phyloP scores from a whole-genome alignment of 1,140 invertebrate genomes.

The Trachelipus rathkii region DNA sequence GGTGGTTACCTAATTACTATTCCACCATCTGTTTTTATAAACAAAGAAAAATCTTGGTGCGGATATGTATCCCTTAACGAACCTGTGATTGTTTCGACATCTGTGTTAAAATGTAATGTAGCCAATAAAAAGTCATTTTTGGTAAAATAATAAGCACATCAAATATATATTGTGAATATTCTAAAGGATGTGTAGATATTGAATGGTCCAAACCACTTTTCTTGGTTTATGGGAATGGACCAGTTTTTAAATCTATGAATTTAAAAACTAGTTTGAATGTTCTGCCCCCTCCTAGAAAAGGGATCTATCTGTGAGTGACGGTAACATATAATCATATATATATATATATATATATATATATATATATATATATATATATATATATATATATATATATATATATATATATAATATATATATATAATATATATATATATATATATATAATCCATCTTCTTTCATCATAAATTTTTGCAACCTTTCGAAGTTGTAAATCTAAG shows the following conservation, averaged over 20 bases:
- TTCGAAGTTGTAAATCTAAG: too few relatives aligned
- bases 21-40: background rate
- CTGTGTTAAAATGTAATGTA: conserved; percentile 25
- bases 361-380: too few relatives aligned
- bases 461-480: too few relatives aligned
- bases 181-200: background rate
- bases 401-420: too few relatives aligned
- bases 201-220: background rate
- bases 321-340: too few relatives aligned
- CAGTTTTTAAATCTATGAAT: background rate
- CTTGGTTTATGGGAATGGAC: background rate
- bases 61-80: conserved; percentile 18
- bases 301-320: too few relatives aligned
- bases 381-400: too few relatives aligned
- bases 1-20: background rate
- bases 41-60: conserved; percentile 18
- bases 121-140: background rate
- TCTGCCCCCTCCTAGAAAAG: too few relatives aligned
- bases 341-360: too few relatives aligned
- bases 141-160: background rate
- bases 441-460: too few relatives aligned
- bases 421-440: too few relatives aligned
- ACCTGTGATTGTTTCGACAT: conserved; percentile 12
- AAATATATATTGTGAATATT: background rate
- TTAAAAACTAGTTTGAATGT: too few relatives aligned